A percentile compares a stretch with the other conserved stretches of the same genome.
Evolutionary conservation across 2,113 vertebrate species (phyloP).

Genomic region (Chrysemys picta): DNA sequence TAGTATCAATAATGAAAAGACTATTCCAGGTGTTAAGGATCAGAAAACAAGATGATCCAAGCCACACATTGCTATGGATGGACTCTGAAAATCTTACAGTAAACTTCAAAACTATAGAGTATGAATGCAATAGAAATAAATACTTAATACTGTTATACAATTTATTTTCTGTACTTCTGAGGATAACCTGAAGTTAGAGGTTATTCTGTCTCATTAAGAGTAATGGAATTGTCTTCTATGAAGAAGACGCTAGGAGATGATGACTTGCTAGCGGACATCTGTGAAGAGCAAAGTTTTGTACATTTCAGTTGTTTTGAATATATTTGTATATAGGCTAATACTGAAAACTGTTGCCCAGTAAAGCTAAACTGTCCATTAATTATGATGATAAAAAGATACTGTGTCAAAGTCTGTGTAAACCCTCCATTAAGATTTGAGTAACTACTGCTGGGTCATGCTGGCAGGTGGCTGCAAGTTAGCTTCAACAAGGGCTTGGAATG

Average conservation of each 20-base stretch:
- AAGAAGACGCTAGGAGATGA: not conserved
- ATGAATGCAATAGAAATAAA: not conserved
- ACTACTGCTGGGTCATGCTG: not conserved
- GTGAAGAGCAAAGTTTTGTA: not conserved
- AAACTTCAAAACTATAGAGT: not conserved
- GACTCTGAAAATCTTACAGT: not conserved
- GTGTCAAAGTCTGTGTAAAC: not conserved
- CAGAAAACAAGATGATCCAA: not conserved
- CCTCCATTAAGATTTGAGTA: not conserved
- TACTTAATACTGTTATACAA: not conserved
- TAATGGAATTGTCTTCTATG: not conserved
- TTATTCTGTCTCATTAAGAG: not conserved
- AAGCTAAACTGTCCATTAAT: not conserved
- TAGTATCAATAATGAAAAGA: not conserved
- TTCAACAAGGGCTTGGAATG: not conserved
- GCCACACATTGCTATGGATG: fast-evolving
- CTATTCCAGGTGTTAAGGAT: not conserved
- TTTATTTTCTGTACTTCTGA: not conserved
- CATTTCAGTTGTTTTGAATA: not conserved
- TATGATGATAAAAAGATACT: not conserved
- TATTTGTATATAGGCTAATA: not conserved
- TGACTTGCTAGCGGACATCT: not conserved
- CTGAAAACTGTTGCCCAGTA: not conserved
- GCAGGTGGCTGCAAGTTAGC: not conserved
- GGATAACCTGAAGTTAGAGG: not conserved